phyloP scores from a whole-genome alignment of 2,113 vertebrate species.

The Cinclus cinclus region DNA sequence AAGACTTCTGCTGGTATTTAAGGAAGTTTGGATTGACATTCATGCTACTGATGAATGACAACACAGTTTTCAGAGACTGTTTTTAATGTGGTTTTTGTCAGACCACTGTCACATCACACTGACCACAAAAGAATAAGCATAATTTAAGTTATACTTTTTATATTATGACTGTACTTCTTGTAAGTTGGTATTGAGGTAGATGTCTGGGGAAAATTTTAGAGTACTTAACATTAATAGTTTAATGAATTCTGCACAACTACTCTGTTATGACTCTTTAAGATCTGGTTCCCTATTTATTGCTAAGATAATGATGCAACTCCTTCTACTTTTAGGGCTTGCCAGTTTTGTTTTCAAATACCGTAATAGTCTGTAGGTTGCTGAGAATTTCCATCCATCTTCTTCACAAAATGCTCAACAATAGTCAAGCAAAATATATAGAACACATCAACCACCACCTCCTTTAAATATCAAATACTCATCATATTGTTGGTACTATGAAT shows the following conservation, averaged over 20 bases:
- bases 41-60: background rate
- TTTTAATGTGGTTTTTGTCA: background rate
- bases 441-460: accelerated
- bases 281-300: background rate
- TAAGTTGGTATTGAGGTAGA: background rate
- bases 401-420: background rate
- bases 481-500: background rate
- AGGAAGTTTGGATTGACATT: background rate
- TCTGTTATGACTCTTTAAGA: background rate
- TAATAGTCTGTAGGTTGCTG: background rate
- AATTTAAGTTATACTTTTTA: background rate
- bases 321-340: background rate
- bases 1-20: background rate
- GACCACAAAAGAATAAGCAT: background rate
- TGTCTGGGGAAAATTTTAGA: background rate
- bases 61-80: background rate
- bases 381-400: background rate
- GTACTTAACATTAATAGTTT: background rate
- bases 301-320: background rate
- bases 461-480: accelerated
- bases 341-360: background rate
- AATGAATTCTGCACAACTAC: background rate
- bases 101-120: background rate
- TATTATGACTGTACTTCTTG: background rate
- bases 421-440: background rate